phyloP scores from a whole-genome alignment of 2,888 invertebrate genomes.

The Meganola albula region DNA sequence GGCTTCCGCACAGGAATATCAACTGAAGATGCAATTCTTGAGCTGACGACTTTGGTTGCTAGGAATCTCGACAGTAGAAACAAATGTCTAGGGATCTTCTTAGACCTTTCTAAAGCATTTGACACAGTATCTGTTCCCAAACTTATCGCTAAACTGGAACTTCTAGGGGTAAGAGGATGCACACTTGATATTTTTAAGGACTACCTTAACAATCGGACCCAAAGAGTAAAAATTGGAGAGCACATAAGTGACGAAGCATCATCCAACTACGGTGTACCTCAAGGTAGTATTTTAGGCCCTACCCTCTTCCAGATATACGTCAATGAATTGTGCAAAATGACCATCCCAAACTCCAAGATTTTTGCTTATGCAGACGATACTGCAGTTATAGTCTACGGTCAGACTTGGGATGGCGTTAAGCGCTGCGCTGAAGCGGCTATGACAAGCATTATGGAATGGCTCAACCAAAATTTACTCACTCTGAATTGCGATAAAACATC shows the following conservation, averaged over 20 bases:
- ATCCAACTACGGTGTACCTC: neutral
- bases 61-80: constrained; percentile 1
- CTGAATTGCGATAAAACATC: constrained; percentile 1
- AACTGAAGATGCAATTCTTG: constrained; percentile 1
- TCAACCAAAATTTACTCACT: neutral
- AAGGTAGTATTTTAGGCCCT: no score
- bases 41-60: neutral
- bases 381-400: neutral
- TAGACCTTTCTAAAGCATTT: no score
- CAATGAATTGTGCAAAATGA: neutral
- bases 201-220: no score
- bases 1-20: neutral
- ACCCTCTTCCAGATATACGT: no score
- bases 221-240: neutral
- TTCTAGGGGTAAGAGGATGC: neutral
- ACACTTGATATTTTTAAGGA: neutral
- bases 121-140: no score
- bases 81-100: no score
- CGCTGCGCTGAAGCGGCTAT: neutral
- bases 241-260: neutral
- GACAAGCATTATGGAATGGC: neutral
- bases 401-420: neutral
- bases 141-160: neutral
- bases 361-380: no score
- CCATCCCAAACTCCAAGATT: neutral